Conservation (phyloP, 2,797 vertebrate genomes). For the Centroberyx gerrardi region DNA sequence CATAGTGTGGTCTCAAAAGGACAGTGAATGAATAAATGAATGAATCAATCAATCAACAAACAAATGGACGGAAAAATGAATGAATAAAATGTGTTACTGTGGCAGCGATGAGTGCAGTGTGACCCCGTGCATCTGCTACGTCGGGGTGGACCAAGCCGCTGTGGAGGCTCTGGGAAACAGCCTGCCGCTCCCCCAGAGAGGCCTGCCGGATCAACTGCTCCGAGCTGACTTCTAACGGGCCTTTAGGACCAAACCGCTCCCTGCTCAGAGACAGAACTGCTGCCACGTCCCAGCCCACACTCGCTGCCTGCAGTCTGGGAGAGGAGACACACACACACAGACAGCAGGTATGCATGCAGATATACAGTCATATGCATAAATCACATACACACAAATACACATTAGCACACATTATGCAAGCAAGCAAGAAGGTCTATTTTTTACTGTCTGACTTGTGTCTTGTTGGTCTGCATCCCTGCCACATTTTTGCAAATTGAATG, state of each 20-base stretch:
- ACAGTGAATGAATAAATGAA: no score
- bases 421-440: no score
- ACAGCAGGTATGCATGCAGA: no score
- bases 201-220: constrained; percentile 84
- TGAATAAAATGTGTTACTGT: constrained; percentile 78
- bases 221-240: constrained; percentile 85
- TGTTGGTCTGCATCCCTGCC: no score
- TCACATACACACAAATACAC: background rate
- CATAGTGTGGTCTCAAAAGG: no score
- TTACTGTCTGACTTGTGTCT: no score
- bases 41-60: background rate
- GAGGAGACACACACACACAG: constrained; percentile 5
- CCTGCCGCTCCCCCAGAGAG: constrained; percentile 74
- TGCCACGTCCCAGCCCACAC: constrained; percentile 79
- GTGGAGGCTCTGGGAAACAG: constrained; percentile 77
- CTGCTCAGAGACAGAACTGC: constrained; percentile 83
- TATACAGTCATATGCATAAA: background rate
- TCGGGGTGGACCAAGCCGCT: constrained; percentile 82
- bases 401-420: no score
- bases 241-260: constrained; percentile 79
- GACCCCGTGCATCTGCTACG: constrained; percentile 85
- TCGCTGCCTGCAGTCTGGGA: constrained; percentile 67
- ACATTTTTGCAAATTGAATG: no score
- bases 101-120: constrained; percentile 88
- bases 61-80: background rate